These are phyloP conservation scores for Discoglossus pictus DNA, from an alignment of 2,797 vertebrate species.

Conservation along the genomic window DNA sequence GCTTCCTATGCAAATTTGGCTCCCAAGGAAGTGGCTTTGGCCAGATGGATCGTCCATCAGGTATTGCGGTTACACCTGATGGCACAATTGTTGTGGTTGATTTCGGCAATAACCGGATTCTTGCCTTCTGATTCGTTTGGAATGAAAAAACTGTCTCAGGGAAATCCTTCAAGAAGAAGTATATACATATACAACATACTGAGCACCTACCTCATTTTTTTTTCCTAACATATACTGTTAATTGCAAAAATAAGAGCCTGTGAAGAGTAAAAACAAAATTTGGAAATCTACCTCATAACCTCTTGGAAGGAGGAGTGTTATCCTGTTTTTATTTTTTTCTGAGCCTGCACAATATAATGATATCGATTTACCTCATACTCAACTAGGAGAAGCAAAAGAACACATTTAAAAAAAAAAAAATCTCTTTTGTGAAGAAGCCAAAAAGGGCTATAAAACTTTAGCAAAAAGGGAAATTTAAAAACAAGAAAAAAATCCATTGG, in stretches of 20 bases:
- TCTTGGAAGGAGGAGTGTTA: conserved; percentile 25
- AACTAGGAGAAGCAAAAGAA: conserved; percentile 23
- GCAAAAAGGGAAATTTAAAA: neutral
- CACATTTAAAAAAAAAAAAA: too few relatives aligned
- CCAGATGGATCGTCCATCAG: conserved; percentile 98
- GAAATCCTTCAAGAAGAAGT: conserved; percentile 71
- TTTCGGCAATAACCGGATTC: conserved; percentile 99
- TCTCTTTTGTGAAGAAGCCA: conserved; percentile 40
- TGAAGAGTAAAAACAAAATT: conserved; percentile 73
- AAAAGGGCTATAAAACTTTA: conserved; percentile 49
- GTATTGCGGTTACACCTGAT: conserved; percentile 94
- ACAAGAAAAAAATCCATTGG: conserved; percentile 10
- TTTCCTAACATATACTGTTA: conserved; percentile 93
- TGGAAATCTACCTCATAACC: conserved; percentile 91
- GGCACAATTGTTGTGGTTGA: conserved; percentile 98
- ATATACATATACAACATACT: conserved; percentile 80
- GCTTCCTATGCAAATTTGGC: conserved; percentile 99
- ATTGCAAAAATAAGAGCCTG: conserved; percentile 93
- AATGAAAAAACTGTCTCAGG: conserved; percentile 78
- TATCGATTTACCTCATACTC: conserved; percentile 35
- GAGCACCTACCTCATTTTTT: conserved; percentile 93
- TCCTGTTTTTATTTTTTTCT: conserved; percentile 31
- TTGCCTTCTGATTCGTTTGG: conserved; percentile 82
- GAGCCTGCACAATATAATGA: conserved; percentile 40
- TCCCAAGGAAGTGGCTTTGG: conserved; percentile 94